Percentiles rank a stretch among this genome's conserved stretches.
phyloP scores from a whole-genome alignment of 2,113 vertebrate genomes.

The Leptocoma aspasia region DNA sequence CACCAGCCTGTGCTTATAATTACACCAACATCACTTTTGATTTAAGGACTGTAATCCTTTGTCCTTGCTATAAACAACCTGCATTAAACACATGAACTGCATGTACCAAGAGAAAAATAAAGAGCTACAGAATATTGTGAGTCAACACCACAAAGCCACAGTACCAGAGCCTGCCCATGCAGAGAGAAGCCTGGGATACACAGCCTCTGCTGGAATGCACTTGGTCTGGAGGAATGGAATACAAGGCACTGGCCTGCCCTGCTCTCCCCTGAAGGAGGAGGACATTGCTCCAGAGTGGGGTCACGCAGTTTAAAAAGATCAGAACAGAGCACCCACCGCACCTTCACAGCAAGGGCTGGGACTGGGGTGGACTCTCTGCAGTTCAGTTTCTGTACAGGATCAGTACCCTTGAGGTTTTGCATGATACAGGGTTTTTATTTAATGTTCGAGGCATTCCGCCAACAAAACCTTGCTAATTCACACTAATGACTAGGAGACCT shows the following conservation, averaged over 20 bases:
- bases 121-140: constrained; percentile 22
- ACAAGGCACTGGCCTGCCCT: background rate
- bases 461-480: constrained; percentile 36
- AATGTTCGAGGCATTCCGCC: background rate
- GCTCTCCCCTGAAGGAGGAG: background rate
- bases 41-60: constrained; percentile 70
- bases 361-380: background rate
- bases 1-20: constrained; percentile 57
- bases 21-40: constrained; percentile 58
- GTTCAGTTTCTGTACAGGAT: background rate
- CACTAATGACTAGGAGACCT: constrained; percentile 6
- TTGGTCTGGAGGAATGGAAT: background rate
- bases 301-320: background rate
- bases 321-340: background rate
- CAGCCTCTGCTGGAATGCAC: background rate
- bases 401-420: background rate
- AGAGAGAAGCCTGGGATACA: background rate
- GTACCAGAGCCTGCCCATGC: background rate
- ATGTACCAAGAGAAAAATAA: constrained; percentile 61
- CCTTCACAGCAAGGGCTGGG: background rate
- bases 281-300: background rate
- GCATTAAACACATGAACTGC: constrained; percentile 46
- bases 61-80: constrained; percentile 68
- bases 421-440: background rate
- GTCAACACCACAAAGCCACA: background rate